Conservation (phyloP, 1,140 invertebrate species). For the Ericerus pela region DNA sequence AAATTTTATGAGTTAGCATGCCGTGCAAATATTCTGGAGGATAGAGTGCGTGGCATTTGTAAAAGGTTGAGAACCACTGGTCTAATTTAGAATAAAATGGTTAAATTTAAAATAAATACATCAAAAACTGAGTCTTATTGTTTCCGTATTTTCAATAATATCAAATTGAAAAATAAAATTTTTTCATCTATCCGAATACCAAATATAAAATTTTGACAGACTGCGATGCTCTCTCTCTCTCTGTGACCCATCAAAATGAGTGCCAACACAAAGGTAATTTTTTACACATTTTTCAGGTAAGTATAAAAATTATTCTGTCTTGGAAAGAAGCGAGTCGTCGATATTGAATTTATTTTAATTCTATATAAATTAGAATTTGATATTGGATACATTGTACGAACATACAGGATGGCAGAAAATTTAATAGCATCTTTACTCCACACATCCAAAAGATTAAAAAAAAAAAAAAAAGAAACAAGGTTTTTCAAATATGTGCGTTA, state of each 20-base stretch:
- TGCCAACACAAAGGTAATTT: too few species aligned
- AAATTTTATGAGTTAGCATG: too few species aligned
- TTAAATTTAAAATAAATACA: too few species aligned
- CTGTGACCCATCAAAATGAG: not conserved
- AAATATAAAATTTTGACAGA: not conserved
- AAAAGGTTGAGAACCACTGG: too few species aligned
- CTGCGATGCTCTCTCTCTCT: not conserved
- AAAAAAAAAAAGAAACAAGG: not conserved
- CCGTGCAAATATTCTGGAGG: too few species aligned
- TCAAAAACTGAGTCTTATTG: too few species aligned
- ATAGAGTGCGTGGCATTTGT: too few species aligned
- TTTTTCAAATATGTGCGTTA: not conserved
- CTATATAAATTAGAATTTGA: constrained; percentile 6
- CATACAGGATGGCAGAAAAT: constrained; percentile 2
- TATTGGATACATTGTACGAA: not conserved
- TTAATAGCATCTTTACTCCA: constrained; percentile 3
- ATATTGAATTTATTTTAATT: not conserved
- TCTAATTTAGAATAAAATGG: too few species aligned
- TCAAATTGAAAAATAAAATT: too few species aligned
- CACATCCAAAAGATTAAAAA: not conserved
- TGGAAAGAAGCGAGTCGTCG: not conserved
- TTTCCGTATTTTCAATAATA: too few species aligned
- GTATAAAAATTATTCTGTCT: not conserved
- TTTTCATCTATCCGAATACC: not conserved
- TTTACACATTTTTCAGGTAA: not conserved